Evolutionary conservation across 1,140 invertebrate species (phyloP).

Genomic region (Episyrphus balteatus): DNA sequence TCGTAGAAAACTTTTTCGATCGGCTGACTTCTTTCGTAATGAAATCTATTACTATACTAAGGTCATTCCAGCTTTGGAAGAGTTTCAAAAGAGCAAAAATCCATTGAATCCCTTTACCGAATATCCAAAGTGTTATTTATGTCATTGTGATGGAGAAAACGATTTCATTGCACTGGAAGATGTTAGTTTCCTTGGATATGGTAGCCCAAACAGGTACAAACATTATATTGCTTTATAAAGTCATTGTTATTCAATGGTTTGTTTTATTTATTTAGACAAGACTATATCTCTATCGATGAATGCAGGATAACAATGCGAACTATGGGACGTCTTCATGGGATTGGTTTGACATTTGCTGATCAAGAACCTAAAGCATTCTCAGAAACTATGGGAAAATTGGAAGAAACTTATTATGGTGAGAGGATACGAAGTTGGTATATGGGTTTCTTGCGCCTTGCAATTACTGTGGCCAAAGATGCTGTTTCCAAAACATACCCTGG

Average conservation of each 20-base stretch:
- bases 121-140: constrained; percentile 43
- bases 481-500: constrained; percentile 49
- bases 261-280: constrained; percentile 10
- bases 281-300: constrained; percentile 25
- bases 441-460: constrained; percentile 44
- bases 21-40: constrained; percentile 54
- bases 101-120: constrained; percentile 41
- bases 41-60: constrained; percentile 54
- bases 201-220: constrained; percentile 24
- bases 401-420: constrained; percentile 46
- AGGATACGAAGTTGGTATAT: constrained; percentile 50
- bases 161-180: constrained; percentile 58
- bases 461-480: constrained; percentile 47
- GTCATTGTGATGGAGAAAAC: constrained; percentile 46
- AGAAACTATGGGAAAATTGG: constrained; percentile 23
- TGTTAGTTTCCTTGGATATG: constrained; percentile 42
- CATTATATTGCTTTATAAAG: constrained; percentile 10
- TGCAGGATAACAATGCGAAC: constrained; percentile 41
- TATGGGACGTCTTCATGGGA: constrained; percentile 54
- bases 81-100: constrained; percentile 40
- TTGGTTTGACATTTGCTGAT: constrained; percentile 55
- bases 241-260: neutral
- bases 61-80: constrained; percentile 42
- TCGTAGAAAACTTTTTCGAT: constrained; percentile 49
- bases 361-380: constrained; percentile 46